Base-by-base conservation (phyloP, 23 tunicate genomes). In the Botrylloides violaceus region DNA sequence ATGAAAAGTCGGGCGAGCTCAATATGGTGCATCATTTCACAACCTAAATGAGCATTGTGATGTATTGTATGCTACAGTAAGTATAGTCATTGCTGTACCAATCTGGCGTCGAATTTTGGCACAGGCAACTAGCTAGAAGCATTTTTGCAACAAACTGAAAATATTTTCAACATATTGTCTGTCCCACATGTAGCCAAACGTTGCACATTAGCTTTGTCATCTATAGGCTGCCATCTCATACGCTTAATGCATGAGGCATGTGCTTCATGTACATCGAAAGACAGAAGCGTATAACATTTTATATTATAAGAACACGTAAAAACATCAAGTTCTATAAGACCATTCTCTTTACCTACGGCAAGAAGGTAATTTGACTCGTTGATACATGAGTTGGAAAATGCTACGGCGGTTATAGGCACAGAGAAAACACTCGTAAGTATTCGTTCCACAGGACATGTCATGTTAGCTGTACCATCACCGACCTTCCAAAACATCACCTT, bases 131-230 rank as follows among this genome's bases (percentile, higher is more conserved):
- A n/a, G n/a, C n/a, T n/a, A n/a, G n/a, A n/a, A n/a, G n/a, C n/a
- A n/a, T n/a, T n/a, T n/a, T n/a, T n/a, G 53, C 53, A 43, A 43
- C 12, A 43, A 43, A 92, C 36, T 31, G 80, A 58, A 79, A 87
- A 95, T 2, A 95, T 3, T 75, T 95, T 95, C 24, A 95, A 70
- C 80, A 90, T 87, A 73, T 87, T 60, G 64, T 95, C 99, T 34
- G 62, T 79, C 28, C 86, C 79, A 64, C 99, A 87, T 3, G 99
- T 73, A 15, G 96, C 99, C 34, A 95, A 35, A 34, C 39, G 49
- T 24, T 57, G 58, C 2, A 0, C 71, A 47, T 23, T 28, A 3
- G 30, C 38, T 3, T 34, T 60, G 19, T 82, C 77, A 21, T 58
- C 53, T 24, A 20, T 3, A 24, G 97, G 97, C 33, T 57, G 73